Evolutionary conservation across 2,113 vertebrate genomes (phyloP).

Genomic region (Pituophis catenifer): DNA sequence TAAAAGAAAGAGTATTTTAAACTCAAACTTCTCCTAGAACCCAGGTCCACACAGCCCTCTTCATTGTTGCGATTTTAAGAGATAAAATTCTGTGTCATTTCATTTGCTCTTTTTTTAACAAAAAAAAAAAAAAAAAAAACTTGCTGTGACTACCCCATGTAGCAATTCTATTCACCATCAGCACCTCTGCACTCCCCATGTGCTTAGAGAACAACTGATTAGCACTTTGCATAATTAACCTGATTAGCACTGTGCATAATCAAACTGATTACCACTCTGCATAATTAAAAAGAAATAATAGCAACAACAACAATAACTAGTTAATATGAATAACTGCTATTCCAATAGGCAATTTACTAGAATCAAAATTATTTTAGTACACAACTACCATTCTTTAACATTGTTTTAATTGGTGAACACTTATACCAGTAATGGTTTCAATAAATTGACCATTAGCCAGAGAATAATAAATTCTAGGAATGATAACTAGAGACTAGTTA

Average conservation of each 20-base stretch:
- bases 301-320: constrained; percentile 85
- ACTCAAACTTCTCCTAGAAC: constrained; percentile 59
- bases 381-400: constrained; percentile 61
- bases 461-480: not conserved
- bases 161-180: constrained; percentile 77
- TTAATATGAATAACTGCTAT: constrained; percentile 80
- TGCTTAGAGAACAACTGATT: constrained; percentile 86
- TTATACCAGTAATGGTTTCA: constrained; percentile 13
- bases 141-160: constrained; percentile 80
- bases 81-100: constrained; percentile 70
- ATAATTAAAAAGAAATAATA: constrained; percentile 89
- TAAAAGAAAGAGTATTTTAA: constrained; percentile 56
- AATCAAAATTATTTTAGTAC: constrained; percentile 68
- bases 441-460: not conserved
- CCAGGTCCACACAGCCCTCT: constrained; percentile 43
- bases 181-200: constrained; percentile 82
- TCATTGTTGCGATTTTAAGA: constrained; percentile 56
- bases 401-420: constrained; percentile 11
- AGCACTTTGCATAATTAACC: constrained; percentile 89
- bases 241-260: constrained; percentile 88
- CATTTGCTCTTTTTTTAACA: constrained; percentile 72
- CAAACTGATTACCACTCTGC: constrained; percentile 88
- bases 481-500: constrained; percentile 1
- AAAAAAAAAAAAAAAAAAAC: constrained; percentile 69
- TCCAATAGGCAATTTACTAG: constrained; percentile 68